Conservation (phyloP, 2,888 invertebrate species). For the Tenthredo mesomela region DNA sequence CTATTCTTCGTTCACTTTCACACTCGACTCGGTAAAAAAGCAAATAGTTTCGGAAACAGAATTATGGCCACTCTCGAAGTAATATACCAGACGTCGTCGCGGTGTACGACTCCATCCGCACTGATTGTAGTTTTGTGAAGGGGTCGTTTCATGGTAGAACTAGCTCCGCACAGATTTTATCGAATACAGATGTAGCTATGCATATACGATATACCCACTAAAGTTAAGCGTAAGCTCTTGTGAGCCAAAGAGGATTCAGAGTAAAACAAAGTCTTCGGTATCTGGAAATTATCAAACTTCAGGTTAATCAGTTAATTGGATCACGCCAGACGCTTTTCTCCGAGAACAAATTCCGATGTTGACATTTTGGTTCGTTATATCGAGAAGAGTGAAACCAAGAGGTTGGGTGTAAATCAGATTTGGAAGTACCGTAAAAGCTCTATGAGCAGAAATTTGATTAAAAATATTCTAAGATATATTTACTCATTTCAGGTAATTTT, state of each 20-base stretch:
- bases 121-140: background rate
- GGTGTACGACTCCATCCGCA: background rate
- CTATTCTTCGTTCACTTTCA: background rate
- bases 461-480: background rate
- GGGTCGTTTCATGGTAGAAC: background rate
- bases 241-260: background rate
- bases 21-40: constrained; percentile 12
- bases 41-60: constrained; percentile 9
- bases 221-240: background rate
- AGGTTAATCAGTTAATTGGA: constrained; percentile 34
- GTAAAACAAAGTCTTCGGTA: background rate
- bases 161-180: background rate
- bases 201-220: background rate
- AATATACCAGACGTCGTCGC: background rate
- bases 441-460: background rate
- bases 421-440: background rate
- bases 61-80: background rate
- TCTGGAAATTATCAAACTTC: background rate
- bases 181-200: background rate
- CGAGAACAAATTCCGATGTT: background rate
- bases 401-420: background rate
- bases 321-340: constrained; percentile 3
- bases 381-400: background rate
- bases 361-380: background rate
- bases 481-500: background rate